phyloP scores from a whole-genome alignment of 2,797 vertebrate genomes.

The Sebastes cheni region DNA sequence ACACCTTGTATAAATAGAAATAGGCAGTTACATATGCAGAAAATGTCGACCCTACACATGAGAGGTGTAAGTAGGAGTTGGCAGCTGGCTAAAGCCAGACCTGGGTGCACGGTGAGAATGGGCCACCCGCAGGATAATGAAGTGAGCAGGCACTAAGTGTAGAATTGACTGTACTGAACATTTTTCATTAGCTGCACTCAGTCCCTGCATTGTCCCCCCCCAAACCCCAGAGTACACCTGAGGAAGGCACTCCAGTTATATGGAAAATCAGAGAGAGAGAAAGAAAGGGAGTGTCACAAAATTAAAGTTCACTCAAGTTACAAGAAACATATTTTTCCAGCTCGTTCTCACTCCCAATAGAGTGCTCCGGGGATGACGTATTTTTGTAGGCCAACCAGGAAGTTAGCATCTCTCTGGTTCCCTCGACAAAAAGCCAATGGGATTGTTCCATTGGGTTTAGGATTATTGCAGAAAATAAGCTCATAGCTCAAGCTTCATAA shows the following conservation, averaged over 20 bases:
- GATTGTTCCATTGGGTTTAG: no score
- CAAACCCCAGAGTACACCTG: constrained; percentile 31
- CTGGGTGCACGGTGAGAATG: constrained; percentile 44
- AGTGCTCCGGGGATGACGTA: no score
- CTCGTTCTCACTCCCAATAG: background rate
- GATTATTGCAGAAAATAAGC: no score
- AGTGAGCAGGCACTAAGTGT: constrained; percentile 57
- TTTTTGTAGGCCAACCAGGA: no score
- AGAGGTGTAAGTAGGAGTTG: constrained; percentile 55
- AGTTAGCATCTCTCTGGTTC: no score
- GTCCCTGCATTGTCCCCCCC: constrained; percentile 68
- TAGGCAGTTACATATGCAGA: constrained; percentile 43
- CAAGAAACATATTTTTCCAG: background rate
- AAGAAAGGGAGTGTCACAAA: constrained; percentile 47
- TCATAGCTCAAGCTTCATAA: no score
- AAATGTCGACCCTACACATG: constrained; percentile 29
- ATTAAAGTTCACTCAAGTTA: background rate
- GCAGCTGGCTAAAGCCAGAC: constrained; percentile 37
- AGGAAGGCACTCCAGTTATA: constrained; percentile 4
- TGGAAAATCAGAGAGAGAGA: constrained; percentile 2
- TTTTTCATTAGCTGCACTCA: constrained; percentile 75
- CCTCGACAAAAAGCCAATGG: no score
- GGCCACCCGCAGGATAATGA: constrained; percentile 67
- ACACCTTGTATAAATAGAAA: constrained; percentile 68
- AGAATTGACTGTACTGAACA: constrained; percentile 66